Base-by-base conservation (phyloP, 2,888 invertebrate genomes). In the Parnassius mnemosyne region DNA sequence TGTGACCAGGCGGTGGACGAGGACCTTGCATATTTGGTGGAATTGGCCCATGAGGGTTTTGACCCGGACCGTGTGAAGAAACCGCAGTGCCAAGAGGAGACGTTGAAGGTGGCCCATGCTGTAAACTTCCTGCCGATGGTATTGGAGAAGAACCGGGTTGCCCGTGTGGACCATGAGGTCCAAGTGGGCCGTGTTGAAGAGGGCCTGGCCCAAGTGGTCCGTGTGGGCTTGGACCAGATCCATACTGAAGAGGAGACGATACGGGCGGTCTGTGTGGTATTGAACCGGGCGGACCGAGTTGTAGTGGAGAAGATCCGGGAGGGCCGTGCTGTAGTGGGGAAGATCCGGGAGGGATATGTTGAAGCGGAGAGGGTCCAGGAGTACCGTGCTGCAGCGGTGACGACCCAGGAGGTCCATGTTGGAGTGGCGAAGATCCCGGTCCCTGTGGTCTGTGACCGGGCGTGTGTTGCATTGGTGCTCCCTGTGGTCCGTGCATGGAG, bases 291-390 rank as follows among this genome's bases (percentile, higher is more conserved):
- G 65, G 65, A 47, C 66, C 70, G 52, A 63, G 68, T 9, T 49
- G 49, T 1, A 49, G 60, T 46, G 53, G 25, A 42, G 34, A 54
- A 55, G 50, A 50, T 46, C 53, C 60, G 51, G 63, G 66, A 9
- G 64, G 65, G 44, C 66, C 69, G 50, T 63, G 68, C 13, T 64
- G 68, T 3, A 60, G 53, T 41, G 84, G 57, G 9, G 53, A 61
- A 7, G 56, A 34, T 34, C 78, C 66, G 66, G 68, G 69, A 68
- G 25, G 71, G 44, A 46, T 68, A n/a, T 56, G 56, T 1, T 49
- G 49, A 7, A 59, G 53, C 44, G 84, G 57, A 10, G 53, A 61
- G 10, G 56, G 13, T 12, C 78, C 65, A 64, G 68, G 69, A 68
- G 20, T 70, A 51, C 50, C 69, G n/a, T 56, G 56, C 9, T 49